Base-by-base conservation (phyloP, 2,888 invertebrate species). In the Tuta absoluta region DNA sequence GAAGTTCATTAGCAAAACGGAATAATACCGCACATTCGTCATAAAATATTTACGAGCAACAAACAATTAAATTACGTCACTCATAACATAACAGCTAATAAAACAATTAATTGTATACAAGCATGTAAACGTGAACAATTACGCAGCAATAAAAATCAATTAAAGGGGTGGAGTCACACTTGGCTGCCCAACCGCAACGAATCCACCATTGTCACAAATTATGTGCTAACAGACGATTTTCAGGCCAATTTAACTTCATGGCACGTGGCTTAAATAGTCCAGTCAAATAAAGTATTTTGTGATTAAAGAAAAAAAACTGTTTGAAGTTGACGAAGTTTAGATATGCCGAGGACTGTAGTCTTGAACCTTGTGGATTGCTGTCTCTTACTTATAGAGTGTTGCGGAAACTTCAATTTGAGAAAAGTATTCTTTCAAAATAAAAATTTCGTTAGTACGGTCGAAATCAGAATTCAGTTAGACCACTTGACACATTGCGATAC, bases 181-280 rank as follows among this genome's bases (percentile, higher is more conserved):
- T 66, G 68, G 59, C 33, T 67, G 64, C 23, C 72, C 69, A 68
- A 74, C 74, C 73, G 65, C 66, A 64, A 38, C 49, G 53, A 28
- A 65, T 58, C 51, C 49, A 4, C 48, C 28, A 38, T 58, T 45
- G 48, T 59, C 62, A 66, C 75, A 80, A 85, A 79, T 81, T 81
- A 71, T 78, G 33, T 79, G 80, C 75, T 74, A 86, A 86, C 51
- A 75, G 77, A 75, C 58, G 71, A 81, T 83, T 84, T 82, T 82
- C 77, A 73, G 80, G 75, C 73, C 82, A 85, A 86, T 86, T 86
- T 81, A 69, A 68, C 70, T 69, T 71, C 69, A 75, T 81, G 78
- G 71, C 69, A 75, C 83, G 76, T 82, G 78, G 79, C 78, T 72
- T 75, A 74, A 73, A 76, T 78, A 74, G 76, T 78, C 79, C 33